These are phyloP conservation scores for Rhynchophorus ferrugineus DNA, from an alignment of 1,140 invertebrate species.

Conservation along the genomic window DNA sequence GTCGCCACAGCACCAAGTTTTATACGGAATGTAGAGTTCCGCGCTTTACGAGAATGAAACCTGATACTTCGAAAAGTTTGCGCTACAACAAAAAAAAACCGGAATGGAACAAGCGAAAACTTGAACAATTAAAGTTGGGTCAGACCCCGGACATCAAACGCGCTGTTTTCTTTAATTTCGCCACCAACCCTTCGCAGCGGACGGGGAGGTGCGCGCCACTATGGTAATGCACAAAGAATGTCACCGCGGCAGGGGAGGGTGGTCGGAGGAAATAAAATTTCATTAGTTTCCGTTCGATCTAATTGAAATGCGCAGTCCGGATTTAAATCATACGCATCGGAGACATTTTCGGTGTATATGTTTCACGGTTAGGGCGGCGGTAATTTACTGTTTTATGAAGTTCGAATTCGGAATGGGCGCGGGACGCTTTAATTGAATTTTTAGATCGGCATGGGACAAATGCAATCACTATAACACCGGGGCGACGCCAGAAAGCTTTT, in stretches of 20 bases:
- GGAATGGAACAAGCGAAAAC: too few relatives aligned
- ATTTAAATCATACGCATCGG: slow-evolving; percentile 26
- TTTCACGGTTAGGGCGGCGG: slow-evolving; percentile 20
- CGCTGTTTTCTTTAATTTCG: not conserved
- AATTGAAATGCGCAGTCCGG: slow-evolving; percentile 24
- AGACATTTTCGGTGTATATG: slow-evolving; percentile 23
- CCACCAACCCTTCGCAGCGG: not conserved
- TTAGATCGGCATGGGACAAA: slow-evolving; percentile 19
- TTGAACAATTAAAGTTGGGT: not conserved
- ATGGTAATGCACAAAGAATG: slow-evolving; percentile 20
- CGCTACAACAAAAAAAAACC: too few relatives aligned
- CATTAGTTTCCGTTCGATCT: slow-evolving; percentile 22
- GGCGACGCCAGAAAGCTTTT: slow-evolving; percentile 23
- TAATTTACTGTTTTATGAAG: slow-evolving; percentile 26
- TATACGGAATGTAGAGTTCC: too few relatives aligned
- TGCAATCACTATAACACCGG: slow-evolving; percentile 22
- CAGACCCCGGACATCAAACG: not conserved
- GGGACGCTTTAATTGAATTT: slow-evolving; percentile 24
- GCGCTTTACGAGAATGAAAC: too few relatives aligned
- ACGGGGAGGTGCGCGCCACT: not conserved
- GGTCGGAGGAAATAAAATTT: slow-evolving; percentile 19
- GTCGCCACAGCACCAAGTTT: too few relatives aligned
- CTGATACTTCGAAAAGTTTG: too few relatives aligned
- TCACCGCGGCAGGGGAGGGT: too few relatives aligned
- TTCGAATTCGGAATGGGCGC: slow-evolving; percentile 19